A percentile compares a stretch with the other conserved stretches of the same genome.
Conservation (phyloP, 2,888 invertebrate genomes). For the Drosophila percnosoma region DNA sequence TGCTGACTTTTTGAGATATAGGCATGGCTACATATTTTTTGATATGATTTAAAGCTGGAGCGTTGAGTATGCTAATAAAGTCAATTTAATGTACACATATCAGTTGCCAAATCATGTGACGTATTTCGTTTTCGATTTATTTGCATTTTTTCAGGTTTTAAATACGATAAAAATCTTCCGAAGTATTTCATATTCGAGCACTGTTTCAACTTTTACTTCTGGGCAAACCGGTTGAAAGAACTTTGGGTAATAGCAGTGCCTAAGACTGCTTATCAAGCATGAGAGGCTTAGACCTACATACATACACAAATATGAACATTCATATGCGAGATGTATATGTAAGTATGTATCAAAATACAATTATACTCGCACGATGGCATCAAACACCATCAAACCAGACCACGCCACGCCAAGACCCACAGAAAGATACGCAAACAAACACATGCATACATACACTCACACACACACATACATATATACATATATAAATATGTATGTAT, state of each 20-base stretch:
- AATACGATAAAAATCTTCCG: background rate
- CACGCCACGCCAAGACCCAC: constrained; percentile 42
- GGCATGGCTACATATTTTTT: background rate
- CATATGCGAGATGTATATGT: constrained; percentile 4
- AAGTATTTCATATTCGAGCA: constrained; percentile 11
- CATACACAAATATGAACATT: constrained; percentile 1
- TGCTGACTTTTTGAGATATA: background rate
- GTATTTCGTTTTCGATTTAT: background rate
- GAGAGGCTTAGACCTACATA: constrained; percentile 48
- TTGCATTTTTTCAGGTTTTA: background rate
- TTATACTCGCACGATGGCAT: constrained; percentile 32
- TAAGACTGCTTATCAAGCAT: constrained; percentile 71
- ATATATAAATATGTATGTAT: constrained; percentile 20
- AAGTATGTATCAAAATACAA: constrained; percentile 20
- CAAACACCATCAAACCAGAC: constrained; percentile 40
- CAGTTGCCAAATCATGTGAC: background rate
- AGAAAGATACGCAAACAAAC: constrained; percentile 9
- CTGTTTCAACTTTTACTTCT: constrained; percentile 20
- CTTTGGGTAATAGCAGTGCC: constrained; percentile 58
- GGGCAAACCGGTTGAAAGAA: constrained; percentile 69
- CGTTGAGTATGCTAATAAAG: background rate
- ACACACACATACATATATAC: background rate
- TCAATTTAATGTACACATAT: background rate
- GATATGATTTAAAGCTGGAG: background rate
- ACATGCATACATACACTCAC: background rate